Evolutionary conservation across 1,140 invertebrate species (phyloP), one percentile per base, ranked within the genome.

Genomic region (Drosophila subobscura): DNA sequence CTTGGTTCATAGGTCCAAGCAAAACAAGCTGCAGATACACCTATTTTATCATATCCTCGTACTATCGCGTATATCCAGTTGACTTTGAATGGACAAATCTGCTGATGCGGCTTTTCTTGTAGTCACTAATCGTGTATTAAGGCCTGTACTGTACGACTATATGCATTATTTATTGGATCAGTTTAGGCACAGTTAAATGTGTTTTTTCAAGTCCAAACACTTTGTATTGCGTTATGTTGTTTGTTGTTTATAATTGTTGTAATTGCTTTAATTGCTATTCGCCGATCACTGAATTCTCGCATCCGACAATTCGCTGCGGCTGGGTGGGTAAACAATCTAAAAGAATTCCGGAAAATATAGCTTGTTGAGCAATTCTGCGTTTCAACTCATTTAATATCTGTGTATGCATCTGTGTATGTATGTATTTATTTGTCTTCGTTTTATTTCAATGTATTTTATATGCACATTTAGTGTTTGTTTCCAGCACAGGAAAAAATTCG

Each of bases 161-260:
- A 45, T 68, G 51, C 61, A 20, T 41, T 23, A 12, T 47, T 56
- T 68, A 49, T 56, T 68, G 66, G 51, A 56, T 70, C 33, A 4
- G 10, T 37, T 37, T 10, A 56, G 47, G 66, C 64, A 68, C 68
- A 44, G 51, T 70, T 70, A 49, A 54, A 44, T 68, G 47, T 56
- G 64, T 56, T 55, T 56, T 49, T 49, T 49, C 66, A 70, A 68
- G 66, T 73, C 54, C 58, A 52, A 63, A 47, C 29, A 37, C 41
- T 54, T 53, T 25, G 20, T 66, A 57, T 59, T 53, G 72, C 57
- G 37, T 72, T 70, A 42, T 77, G n/a, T n/a, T n/a, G n/a, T n/a
- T n/a, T 60, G 67, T 60, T 85, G 72, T 75, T 81, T 86, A 75
- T 88, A 72, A 81, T 88, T 80, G 60, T 88, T 86, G 78, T 88